Evolutionary conservation across 2,113 vertebrate genomes (phyloP), one percentile per base, ranked within the genome.

Genomic region (Chelonoidis abingdonii): DNA sequence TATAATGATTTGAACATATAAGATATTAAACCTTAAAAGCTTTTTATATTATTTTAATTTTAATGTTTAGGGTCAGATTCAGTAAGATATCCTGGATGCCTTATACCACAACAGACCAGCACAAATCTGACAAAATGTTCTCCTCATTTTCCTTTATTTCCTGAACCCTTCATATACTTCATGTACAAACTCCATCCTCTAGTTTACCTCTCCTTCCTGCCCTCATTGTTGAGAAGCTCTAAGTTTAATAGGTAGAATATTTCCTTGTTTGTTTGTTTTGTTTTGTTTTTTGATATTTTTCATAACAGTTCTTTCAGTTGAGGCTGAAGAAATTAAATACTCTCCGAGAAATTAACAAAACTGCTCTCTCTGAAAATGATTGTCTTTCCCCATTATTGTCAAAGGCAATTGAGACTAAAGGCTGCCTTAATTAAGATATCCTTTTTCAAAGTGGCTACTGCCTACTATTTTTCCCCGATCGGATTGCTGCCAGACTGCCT

Each of bases 391-490:
- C 41, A 78, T 78, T 78, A 78, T 13, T 47, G 22, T 78, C 75
- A 78, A 78, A 47, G 4, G 90, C 41, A 93, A 78, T 25, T 56
- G 0, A 7, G 35, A 83, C 62, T 29, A 5, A 56, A 0, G 0
- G 24, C 52, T 80, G 89, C 8, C 59, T 72, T 72, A 76, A 86
- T 25, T 13, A 79, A 0, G 57, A 72, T 38, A 69, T 10, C n/a
- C n/a, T 72, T 72, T 22, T 38, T 72, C 65, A 72, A 38, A 72
- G 65, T 72, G n/a, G 35, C 14, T 19, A 72, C 35, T 72, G 35
- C 35, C 65, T 38, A 72, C 17, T 72, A 38, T 72, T 72, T 38
- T 72, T 38, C n/a, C 19, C 19, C 65, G 38, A 21, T 72, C 17
- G n/a, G 16, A 72, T 10, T 72, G 17, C n/a, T 22, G 35, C 4